Evolutionary conservation across 2,888 invertebrate species (phyloP), one percentile per base, ranked within the genome.

Genomic region (Cheilosia pagana): DNA sequence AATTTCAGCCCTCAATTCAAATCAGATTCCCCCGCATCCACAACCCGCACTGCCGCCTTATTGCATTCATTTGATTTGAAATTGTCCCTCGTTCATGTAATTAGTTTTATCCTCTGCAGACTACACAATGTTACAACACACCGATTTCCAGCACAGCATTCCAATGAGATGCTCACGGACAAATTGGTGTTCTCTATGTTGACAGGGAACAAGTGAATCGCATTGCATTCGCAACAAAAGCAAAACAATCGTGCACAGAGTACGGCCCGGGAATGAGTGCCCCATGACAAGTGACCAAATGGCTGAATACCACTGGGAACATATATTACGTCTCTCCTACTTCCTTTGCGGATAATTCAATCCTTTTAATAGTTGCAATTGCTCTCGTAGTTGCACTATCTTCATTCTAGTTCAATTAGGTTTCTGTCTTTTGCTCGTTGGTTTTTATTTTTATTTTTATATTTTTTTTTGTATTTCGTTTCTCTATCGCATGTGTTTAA

Each of bases 321-420:
- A 85, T 85, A 81, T 71, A 85, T 85, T 81, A 85, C 70, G 43
- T 77, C 79, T 45, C 59, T 85, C 72, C 75, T 81, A 75, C 70
- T 75, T 85, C 74, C 85, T 81, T 60, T 67, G 57, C 55, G 81
- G 81, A 85, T 85, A 85, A 85, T 85, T 85, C 85, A 85, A 85
- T 85, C 85, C 85, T 75, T 79, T 85, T 85, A 85, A 85, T 85
- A 75, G 79, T 85, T 85, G 55, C 85, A 85, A 76, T 85, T 81
- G 85, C 85, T 81, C 81, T 85, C 75, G 57, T 48, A 39, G 65
- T 81, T 85, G 53, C 55, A 75, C 75, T 85, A 79, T 85, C 79
- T 85, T 81, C 81, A 85, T 85, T 75, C 85, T 71, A 75, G 85
- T 85, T 85, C 85, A 85, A 85, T 85, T 85, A 85, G 81, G 79